A percentile compares a stretch with the other conserved stretches of the same genome.
Conservation (phyloP, 2,888 invertebrate species). For the Microplitis manilae region DNA sequence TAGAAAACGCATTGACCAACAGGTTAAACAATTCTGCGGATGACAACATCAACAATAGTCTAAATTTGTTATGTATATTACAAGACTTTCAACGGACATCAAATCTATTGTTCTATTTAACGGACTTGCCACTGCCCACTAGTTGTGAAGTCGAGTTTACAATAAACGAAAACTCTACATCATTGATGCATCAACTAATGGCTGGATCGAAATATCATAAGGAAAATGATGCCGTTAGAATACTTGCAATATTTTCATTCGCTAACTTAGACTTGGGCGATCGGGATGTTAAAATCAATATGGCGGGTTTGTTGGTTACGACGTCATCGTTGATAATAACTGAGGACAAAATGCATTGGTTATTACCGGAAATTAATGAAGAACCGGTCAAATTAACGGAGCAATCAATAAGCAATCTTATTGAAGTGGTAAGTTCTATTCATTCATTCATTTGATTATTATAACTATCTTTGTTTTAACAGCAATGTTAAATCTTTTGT, state of each 20-base stretch:
- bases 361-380: slow-evolving; percentile 65
- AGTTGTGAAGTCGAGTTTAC: slow-evolving; percentile 70
- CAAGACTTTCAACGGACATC: slow-evolving; percentile 74
- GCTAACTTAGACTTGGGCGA: slow-evolving; percentile 67
- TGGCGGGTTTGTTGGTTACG: slow-evolving; percentile 63
- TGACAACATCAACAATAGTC: slow-evolving; percentile 9
- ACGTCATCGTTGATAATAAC: slow-evolving; percentile 71
- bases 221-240: slow-evolving; percentile 63
- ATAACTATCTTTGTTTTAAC: too few relatives aligned
- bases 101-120: slow-evolving; percentile 73
- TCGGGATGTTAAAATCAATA: slow-evolving; percentile 55
- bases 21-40: slow-evolving; percentile 60
- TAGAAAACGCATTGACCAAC: slow-evolving; percentile 67
- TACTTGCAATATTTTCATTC: slow-evolving; percentile 71
- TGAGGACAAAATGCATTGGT: slow-evolving; percentile 72
- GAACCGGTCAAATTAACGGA: slow-evolving; percentile 65
- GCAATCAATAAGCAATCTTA: slow-evolving; percentile 74
- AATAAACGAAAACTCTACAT: slow-evolving; percentile 64
- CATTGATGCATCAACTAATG: slow-evolving; percentile 60
- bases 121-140: slow-evolving; percentile 70
- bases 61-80: slow-evolving; percentile 68
- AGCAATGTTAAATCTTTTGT: too few relatives aligned
- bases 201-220: slow-evolving; percentile 61
- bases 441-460: too few relatives aligned
- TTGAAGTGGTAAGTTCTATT: slow-evolving; percentile 72